Percentiles rank a stretch among this genome's conserved stretches.
Evolutionary conservation across 1,140 invertebrate genomes (phyloP).

Genomic region (Sinonovacula constricta): DNA sequence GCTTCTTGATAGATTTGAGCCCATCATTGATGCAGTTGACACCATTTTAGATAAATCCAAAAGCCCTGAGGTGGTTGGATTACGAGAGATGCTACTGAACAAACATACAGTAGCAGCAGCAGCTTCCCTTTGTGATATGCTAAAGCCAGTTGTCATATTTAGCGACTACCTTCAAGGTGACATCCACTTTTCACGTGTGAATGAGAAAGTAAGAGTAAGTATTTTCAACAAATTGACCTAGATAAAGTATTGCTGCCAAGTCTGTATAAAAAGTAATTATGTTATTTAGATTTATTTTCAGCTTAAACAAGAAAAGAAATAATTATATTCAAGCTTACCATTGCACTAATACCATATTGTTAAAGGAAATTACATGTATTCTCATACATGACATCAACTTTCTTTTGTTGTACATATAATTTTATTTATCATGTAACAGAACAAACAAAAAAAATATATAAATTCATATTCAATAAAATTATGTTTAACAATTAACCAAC

Average conservation of each 20-base stretch:
- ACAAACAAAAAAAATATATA: no score
- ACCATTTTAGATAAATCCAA: not conserved
- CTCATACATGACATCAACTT: no score
- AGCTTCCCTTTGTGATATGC: not conserved
- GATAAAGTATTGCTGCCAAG: not conserved
- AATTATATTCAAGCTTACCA: no score
- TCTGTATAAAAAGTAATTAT: not conserved
- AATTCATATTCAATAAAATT: no score
- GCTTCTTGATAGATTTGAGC: not conserved
- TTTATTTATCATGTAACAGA: no score
- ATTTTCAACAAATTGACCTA: not conserved
- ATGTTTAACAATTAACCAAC: no score
- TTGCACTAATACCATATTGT: no score
- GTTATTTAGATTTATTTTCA: constrained; percentile 1
- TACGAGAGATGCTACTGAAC: not conserved
- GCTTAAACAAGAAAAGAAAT: constrained; percentile 1
- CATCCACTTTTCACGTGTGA: not conserved
- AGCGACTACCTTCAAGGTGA: constrained; percentile 19
- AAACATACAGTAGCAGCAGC: not conserved
- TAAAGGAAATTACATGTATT: no score
- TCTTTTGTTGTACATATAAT: no score
- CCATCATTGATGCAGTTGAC: constrained; percentile 5
- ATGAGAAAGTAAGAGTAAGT: not conserved
- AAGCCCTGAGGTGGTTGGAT: not conserved
- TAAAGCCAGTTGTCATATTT: constrained; percentile 4